Conservation (phyloP, 2,888 invertebrate genomes). For the Notocelia uddmanniana region DNA sequence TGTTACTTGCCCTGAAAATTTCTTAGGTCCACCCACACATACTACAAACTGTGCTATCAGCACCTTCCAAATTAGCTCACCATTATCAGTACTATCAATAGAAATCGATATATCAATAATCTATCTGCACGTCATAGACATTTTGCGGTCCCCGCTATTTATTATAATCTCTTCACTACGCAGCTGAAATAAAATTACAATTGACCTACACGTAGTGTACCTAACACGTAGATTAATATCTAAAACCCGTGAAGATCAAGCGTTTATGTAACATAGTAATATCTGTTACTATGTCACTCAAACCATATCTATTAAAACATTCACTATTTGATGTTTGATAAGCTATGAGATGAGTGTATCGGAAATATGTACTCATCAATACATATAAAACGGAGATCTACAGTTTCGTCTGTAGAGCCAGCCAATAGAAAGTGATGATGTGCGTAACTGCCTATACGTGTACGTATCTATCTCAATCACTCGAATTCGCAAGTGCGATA, state of each 20-base stretch:
- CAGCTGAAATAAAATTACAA: constrained; percentile 24
- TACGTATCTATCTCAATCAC: too few species aligned
- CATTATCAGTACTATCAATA: constrained; percentile 42
- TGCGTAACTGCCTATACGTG: too few species aligned
- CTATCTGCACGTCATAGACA: constrained; percentile 34
- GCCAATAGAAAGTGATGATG: too few species aligned
- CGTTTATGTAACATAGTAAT: constrained; percentile 22
- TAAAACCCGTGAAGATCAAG: constrained; percentile 16
- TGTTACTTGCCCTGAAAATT: neutral
- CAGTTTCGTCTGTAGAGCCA: too few species aligned
- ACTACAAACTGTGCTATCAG: constrained; percentile 8
- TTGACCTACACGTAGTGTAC: too few species aligned
- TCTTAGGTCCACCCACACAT: neutral
- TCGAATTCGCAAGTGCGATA: too few species aligned
- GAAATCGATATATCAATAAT: constrained; percentile 45
- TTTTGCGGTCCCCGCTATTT: constrained; percentile 17
- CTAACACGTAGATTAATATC: constrained; percentile 15
- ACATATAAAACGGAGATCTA: neutral
- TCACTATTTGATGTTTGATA: constrained; percentile 5
- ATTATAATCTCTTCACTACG: constrained; percentile 19
- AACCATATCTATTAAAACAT: neutral
- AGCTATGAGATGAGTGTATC: neutral
- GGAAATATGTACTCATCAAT: neutral
- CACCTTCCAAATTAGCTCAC: constrained; percentile 21
- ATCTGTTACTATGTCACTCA: constrained; percentile 2